A percentile compares a stretch with the other conserved stretches of the same genome.
Conservation (phyloP, 2,888 invertebrate genomes). For the Pyrrhosoma nymphula region DNA sequence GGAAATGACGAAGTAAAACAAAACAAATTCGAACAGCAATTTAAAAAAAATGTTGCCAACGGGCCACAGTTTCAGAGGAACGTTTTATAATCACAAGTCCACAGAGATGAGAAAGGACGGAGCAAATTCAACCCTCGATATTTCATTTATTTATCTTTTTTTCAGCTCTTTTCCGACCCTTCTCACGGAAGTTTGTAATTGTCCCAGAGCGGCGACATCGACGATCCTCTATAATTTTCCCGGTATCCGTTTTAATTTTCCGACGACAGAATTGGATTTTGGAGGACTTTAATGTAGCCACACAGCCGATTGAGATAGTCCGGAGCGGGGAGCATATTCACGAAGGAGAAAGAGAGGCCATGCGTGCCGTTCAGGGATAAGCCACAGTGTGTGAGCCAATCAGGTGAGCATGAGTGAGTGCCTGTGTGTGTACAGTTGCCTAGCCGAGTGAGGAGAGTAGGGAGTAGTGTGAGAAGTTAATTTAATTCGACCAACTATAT, state of each 20-base stretch:
- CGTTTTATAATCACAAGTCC: not conserved
- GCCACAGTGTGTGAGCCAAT: not conserved
- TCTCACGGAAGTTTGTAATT: not conserved
- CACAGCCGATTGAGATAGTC: not conserved
- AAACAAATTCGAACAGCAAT: not conserved
- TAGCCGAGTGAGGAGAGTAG: not conserved
- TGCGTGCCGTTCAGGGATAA: not conserved
- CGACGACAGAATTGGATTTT: constrained; percentile 21
- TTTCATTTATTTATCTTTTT: not conserved
- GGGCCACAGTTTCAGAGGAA: not conserved
- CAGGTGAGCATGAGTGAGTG: not conserved
- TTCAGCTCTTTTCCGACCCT: too few relatives aligned
- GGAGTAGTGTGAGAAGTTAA: not conserved
- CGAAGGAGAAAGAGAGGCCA: not conserved
- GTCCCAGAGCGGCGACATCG: not conserved
- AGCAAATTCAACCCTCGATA: not conserved
- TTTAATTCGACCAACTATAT: not conserved
- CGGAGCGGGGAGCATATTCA: not conserved
- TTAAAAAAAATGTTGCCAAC: not conserved
- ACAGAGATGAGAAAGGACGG: not conserved
- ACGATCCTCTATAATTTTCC: not conserved
- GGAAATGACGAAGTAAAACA: not conserved
- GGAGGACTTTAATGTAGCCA: not conserved
- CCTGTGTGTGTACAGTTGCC: constrained; percentile 5
- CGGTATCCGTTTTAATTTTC: not conserved